These are phyloP conservation scores for Phyllopteryx taeniolatus DNA, from an alignment of 2,113 vertebrate genomes.

Conservation along the genomic window DNA sequence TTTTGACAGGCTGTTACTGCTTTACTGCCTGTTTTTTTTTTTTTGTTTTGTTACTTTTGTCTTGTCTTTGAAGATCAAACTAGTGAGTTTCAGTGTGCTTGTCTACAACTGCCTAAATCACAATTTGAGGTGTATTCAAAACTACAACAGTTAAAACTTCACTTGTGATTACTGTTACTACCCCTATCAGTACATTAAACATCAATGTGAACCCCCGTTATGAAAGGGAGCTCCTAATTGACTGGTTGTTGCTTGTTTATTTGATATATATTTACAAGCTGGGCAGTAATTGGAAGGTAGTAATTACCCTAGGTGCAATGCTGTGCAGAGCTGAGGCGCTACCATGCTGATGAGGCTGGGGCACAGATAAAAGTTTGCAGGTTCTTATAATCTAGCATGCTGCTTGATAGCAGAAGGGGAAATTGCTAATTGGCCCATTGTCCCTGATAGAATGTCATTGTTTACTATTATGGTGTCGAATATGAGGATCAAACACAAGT, in stretches of 20 bases:
- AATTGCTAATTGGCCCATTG: constrained; percentile 59
- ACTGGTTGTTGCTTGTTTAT: constrained; percentile 77
- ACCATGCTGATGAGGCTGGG: constrained; percentile 43
- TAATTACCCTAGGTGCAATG: constrained; percentile 71
- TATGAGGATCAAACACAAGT: constrained; percentile 22
- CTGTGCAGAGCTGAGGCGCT: constrained; percentile 44
- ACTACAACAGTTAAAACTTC: constrained; percentile 49
- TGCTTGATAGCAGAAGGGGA: constrained; percentile 43
- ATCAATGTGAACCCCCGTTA: constrained; percentile 57
- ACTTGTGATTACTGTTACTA: constrained; percentile 43
- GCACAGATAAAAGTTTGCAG: constrained; percentile 61
- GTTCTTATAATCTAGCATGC: constrained; percentile 51
- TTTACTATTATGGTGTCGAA: constrained; percentile 53
- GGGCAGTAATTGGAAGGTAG: constrained; percentile 70
- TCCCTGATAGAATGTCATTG: constrained; percentile 41
- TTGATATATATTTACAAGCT: constrained; percentile 74
- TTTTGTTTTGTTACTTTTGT: constrained; percentile 22
- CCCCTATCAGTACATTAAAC: constrained; percentile 49
- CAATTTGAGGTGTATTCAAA: constrained; percentile 9
- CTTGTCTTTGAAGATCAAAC: constrained; percentile 49
- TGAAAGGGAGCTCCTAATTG: constrained; percentile 70
- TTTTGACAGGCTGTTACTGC: constrained; percentile 70
- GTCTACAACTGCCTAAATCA: constrained; percentile 24
- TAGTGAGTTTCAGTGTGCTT: constrained; percentile 15
- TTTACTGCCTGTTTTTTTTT: constrained; percentile 28